A percentile compares a stretch with the other conserved stretches of the same genome.
Evolutionary conservation across 2,113 vertebrate genomes (phyloP).

Genomic region (Strix uralensis): DNA sequence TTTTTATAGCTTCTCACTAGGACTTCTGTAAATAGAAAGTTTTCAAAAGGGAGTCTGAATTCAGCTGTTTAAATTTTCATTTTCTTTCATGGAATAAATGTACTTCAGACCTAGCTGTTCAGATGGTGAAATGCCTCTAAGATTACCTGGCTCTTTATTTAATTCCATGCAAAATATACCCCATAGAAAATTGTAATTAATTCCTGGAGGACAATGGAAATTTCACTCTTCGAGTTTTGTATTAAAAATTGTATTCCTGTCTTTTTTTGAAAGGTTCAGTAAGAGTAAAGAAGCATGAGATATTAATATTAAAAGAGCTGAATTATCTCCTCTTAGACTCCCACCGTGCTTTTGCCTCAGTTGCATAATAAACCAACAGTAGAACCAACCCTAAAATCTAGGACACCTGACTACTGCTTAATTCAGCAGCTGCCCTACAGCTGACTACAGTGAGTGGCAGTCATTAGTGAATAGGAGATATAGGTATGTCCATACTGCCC

Average conservation of each 20-base stretch:
- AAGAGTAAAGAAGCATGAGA: not conserved
- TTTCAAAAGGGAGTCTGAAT: not conserved
- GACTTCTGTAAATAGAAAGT: not conserved
- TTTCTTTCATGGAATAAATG: not conserved
- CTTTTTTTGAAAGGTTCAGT: not conserved
- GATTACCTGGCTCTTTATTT: not conserved
- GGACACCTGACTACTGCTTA: not conserved
- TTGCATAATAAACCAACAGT: not conserved
- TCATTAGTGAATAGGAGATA: not conserved
- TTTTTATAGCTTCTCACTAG: not conserved
- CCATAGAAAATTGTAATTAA: not conserved
- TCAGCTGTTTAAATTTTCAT: not conserved
- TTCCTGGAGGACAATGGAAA: not conserved
- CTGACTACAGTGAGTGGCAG: too few relatives aligned
- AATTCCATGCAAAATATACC: not conserved
- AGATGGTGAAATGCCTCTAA: not conserved
- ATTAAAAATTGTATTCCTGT: not conserved
- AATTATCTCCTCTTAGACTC: not conserved
- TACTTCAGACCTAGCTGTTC: not conserved
- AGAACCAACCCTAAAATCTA: not conserved
- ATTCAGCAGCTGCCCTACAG: not conserved
- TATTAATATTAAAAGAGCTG: not conserved
- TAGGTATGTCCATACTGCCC: not conserved
- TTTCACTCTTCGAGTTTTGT: not conserved
- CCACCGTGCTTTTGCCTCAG: not conserved